Base-by-base conservation (phyloP, 2,113 vertebrate genomes). In the Cryptotis parvus region DNA sequence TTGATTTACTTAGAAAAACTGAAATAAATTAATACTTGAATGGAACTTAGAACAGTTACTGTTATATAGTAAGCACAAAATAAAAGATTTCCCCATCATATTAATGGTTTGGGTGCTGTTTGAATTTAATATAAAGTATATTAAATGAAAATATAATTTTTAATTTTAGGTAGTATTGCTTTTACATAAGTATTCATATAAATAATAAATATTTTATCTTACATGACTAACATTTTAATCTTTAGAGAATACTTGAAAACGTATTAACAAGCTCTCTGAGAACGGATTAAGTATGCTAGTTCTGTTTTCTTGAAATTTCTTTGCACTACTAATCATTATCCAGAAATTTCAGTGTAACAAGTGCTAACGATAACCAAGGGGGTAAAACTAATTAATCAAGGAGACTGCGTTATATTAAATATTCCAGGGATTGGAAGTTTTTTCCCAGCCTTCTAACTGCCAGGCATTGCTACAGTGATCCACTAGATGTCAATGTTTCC, bases 401-500 rank as follows among this genome's bases (percentile, higher is more conserved):
- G 49, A 65, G 1, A 87, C 6, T 20, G 45, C 2, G 39, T 26
- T 6, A 7, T 9, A 15, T 1, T 18, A 22, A 78, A 3, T 24
- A 61, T 31, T 9, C 20, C 31, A 1, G 37, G 66, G 15, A 68
- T 27, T 26, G 35, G 26, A 84, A 27, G 2, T 0, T 73, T 84
- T 84, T 22, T 6, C 18, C 22, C 16, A 35, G 1, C 0, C 9
- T 55, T 82, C 1, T 16, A 70, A 61, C 41, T 49, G 31, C 8
- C n/a, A 65, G 91, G 94, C 89, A 89, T 24, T 91, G 91, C 72
- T 75, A 11, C 43, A 18, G 6, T 29, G 0, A 9, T 4, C 94
- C 98, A 97, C 97, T 97, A 97, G 98, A 96, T 98, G 98, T 95
- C 98, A 97, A 69, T 97, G 96, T 98, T 97, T 95, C 97, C 96